Evolutionary conservation across 2,797 vertebrate genomes (phyloP), one percentile per base, ranked within the genome.

Genomic region (Pelodytes ibericus): DNA sequence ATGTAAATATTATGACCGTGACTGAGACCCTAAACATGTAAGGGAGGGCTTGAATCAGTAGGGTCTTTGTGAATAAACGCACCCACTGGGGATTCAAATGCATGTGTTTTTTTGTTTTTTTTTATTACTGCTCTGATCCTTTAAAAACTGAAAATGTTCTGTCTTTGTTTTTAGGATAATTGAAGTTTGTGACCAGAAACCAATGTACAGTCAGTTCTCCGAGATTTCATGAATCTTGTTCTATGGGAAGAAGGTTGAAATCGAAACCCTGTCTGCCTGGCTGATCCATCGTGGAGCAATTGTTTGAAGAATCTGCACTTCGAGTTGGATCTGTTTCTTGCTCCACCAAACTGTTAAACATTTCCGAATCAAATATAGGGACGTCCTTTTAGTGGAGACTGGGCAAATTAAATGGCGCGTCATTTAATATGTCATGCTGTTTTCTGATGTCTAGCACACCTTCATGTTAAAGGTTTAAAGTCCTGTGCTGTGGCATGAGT

Each of bases 101-200:
- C n/a, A n/a, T n/a, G n/a, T n/a, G n/a, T n/a, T n/a, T n/a, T n/a
- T n/a, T n/a, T n/a, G n/a, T n/a, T n/a, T n/a, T n/a, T n/a, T n/a
- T n/a, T n/a, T n/a, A n/a, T n/a, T n/a, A n/a, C n/a, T n/a, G n/a
- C n/a, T n/a, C n/a, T n/a, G n/a, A n/a, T n/a, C n/a, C n/a, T n/a
- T n/a, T n/a, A n/a, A n/a, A n/a, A n/a, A n/a, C n/a, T n/a, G n/a
- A n/a, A n/a, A n/a, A n/a, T n/a, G n/a, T 56, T 0, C 84, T 39
- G 72, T 36, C 82, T 60, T 16, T 86, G 68, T 82, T 62, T 39
- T 57, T 80, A 93, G 92, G 83, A 66, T 83, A 51, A 81, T 92
- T 77, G 86, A 90, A 87, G 82, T 86, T 79, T 51, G 59, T 66
- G 81, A 75, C n/a, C 83, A 85, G 2, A 67, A 33, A 2, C 81